Evolutionary conservation across 2,888 invertebrate species (phyloP).

Genomic region (Tiliacea citrago): DNA sequence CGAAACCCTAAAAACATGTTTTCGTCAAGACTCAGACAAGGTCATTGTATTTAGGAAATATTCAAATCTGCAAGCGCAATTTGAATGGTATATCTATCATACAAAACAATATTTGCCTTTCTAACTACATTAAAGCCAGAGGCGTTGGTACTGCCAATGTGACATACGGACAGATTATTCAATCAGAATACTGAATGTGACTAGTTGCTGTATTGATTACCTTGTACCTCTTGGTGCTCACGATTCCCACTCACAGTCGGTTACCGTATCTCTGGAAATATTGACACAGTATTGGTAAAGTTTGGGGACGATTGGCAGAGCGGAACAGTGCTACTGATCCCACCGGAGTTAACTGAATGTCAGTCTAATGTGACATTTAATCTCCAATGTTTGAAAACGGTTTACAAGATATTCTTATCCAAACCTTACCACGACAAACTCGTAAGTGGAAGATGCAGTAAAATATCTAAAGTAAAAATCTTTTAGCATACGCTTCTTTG

Average conservation of each 20-base stretch:
- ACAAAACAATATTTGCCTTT: slow-evolving; percentile 52
- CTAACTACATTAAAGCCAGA: slow-evolving; percentile 39
- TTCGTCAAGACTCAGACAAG: neutral
- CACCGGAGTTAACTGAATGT: slow-evolving; percentile 30
- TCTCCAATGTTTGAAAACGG: slow-evolving; percentile 19
- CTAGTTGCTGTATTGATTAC: slow-evolving; percentile 47
- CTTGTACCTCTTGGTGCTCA: slow-evolving; percentile 22
- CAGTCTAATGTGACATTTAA: slow-evolving; percentile 48
- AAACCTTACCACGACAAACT: neutral
- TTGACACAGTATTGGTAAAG: slow-evolving; percentile 42
- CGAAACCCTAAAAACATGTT: neutral
- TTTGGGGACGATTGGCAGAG: slow-evolving; percentile 7
- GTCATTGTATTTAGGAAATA: slow-evolving; percentile 2
- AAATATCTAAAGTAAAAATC: slow-evolving; percentile 12
- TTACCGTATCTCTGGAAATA: slow-evolving; percentile 16
- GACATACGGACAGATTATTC: slow-evolving; percentile 57
- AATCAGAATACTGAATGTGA: slow-evolving; percentile 58
- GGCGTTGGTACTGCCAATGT: slow-evolving; percentile 14
- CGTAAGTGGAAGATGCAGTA: neutral
- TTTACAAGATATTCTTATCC: neutral
- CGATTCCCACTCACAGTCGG: slow-evolving; percentile 12
- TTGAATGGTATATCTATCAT: slow-evolving; percentile 31
- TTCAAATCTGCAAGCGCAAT: slow-evolving; percentile 15
- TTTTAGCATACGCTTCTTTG: slow-evolving; percentile 35
- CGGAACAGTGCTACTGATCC: slow-evolving; percentile 17